Percentiles rank a stretch among this genome's conserved stretches.
phyloP scores from a whole-genome alignment of 2,888 invertebrate species.

The Hipparchia semele region DNA sequence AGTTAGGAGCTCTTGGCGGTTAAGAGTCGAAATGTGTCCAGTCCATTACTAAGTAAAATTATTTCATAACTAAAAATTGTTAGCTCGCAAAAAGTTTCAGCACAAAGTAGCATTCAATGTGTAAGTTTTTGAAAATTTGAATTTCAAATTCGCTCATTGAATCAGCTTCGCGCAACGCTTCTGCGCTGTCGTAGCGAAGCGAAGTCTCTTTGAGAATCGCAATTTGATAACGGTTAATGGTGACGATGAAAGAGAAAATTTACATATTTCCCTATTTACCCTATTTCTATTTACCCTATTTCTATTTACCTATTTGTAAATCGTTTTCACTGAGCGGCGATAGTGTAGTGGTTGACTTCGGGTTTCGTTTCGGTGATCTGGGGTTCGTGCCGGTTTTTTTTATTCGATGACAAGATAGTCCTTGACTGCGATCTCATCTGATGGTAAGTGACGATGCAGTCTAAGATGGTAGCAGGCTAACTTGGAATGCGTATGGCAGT shows the following conservation, averaged over 20 bases:
- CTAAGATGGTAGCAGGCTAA: no score
- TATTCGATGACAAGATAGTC: no score
- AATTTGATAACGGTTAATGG: slow-evolving; percentile 29
- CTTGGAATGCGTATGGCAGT: no score
- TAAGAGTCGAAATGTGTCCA: no score
- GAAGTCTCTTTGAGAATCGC: slow-evolving; percentile 15
- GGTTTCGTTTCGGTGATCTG: no score
- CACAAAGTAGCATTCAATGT: slow-evolving; percentile 15
- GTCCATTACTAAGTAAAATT: no score
- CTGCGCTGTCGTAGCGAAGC: slow-evolving; percentile 29
- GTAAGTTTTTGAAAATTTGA: slow-evolving; percentile 32
- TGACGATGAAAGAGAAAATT: slow-evolving; percentile 21
- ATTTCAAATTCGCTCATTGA: slow-evolving; percentile 36
- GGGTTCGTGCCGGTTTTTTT: no score
- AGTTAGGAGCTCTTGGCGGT: no score
- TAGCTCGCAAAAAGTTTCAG: neutral
- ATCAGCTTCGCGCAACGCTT: slow-evolving; percentile 26
- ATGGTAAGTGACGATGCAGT: no score
- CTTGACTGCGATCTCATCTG: no score
- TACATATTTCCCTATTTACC: slow-evolving; percentile 20
- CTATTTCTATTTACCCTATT: slow-evolving; percentile 19
- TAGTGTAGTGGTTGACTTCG: no score
- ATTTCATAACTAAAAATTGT: neutral
- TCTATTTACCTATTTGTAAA: neutral
- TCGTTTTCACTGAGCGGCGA: neutral